Evolutionary conservation across 2,113 vertebrate genomes (phyloP), one percentile per base, ranked within the genome.

Genomic region (Motacilla tschutschensis): DNA sequence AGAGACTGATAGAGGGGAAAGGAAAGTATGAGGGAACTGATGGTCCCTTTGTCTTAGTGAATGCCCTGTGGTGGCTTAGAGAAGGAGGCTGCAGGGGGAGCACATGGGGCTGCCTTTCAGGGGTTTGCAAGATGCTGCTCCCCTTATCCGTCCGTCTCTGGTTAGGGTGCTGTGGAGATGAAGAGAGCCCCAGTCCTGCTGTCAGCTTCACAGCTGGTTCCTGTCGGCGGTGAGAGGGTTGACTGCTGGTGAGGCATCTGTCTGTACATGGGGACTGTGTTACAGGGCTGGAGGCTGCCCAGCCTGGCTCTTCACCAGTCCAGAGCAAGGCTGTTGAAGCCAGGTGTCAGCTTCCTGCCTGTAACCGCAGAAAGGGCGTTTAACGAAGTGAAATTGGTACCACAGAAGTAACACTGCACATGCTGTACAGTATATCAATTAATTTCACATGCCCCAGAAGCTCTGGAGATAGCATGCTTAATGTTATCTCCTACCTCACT

Each of bases 221-320:
- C 79, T 69, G n/a, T 64, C 4, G 0, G 46, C 0, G 0, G 8
- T 0, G 1, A 31, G 62, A 38, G 62, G 17, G 14, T 10, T 58
- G 46, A 8, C 48, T 63, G 40, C 59, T 57, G 58, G 4, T 29
- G 73, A 17, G 83, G 26, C 76, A 62, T 79, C 55, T 84, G 15
- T 64, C 41, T 65, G 46, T 31, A 12, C 19, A 0, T 1, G 17
- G 41, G 44, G 67, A 43, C 55, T 3, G 0, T 17, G 46, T 41
- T 78, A 17, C 8, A 46, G 73, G 40, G 28, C 54, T 33, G 57
- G 62, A 74, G 69, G 31, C 60, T 73, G 57, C 1, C 2, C 66
- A 63, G 79, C 29, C 83, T 16, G 67, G 48, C 59, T 51, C 62
- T 55, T 64, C 15, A 11, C 33, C n/a, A 21, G 76, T 16, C 24